phyloP scores from a whole-genome alignment of 2,888 invertebrate species.

The Lottia gigantea region DNA sequence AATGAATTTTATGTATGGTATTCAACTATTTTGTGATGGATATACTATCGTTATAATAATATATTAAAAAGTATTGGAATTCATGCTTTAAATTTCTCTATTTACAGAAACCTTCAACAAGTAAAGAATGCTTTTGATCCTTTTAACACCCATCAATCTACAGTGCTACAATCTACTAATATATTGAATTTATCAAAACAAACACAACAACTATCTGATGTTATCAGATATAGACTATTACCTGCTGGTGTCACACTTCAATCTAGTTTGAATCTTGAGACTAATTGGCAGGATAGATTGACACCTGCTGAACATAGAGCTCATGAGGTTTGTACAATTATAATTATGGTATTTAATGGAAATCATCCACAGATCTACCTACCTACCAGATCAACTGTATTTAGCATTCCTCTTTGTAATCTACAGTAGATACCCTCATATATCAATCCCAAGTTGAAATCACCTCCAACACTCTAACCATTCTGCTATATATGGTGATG shows the following conservation, averaged over 20 bases:
- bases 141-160: conserved; percentile 49
- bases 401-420: too few species aligned
- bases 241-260: conserved; percentile 59
- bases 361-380: too few species aligned
- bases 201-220: conserved; percentile 76
- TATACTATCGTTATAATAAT: too few species aligned
- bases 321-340: conserved; percentile 47
- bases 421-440: too few species aligned
- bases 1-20: too few species aligned
- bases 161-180: conserved; percentile 51
- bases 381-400: too few species aligned
- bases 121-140: conserved; percentile 72
- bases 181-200: conserved; percentile 76
- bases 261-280: conserved; percentile 34
- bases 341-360: too few species aligned
- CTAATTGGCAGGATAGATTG: conserved; percentile 45
- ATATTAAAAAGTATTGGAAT: too few species aligned
- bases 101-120: conserved; percentile 69
- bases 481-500: too few species aligned
- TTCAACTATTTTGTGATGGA: too few species aligned
- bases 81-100: background rate
- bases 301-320: conserved; percentile 61
- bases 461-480: too few species aligned
- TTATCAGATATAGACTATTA: conserved; percentile 71
- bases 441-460: too few species aligned